These are phyloP conservation scores for Eira barbara DNA, from an alignment of 2,113 vertebrate species.

Conservation along the genomic window DNA sequence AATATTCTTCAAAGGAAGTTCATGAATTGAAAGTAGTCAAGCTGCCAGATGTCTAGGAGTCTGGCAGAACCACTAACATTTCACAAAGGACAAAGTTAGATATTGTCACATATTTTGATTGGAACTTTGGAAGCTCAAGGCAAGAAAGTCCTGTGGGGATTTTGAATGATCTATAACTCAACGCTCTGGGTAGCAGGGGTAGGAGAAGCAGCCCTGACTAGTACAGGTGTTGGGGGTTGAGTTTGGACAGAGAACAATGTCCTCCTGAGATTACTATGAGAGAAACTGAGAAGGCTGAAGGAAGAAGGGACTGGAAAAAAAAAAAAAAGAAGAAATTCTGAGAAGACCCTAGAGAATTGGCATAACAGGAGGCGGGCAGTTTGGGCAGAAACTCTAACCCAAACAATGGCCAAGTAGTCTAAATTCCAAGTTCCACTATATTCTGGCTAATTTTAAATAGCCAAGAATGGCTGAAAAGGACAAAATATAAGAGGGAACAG, in stretches of 20 bases:
- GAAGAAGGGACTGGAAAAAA: background rate
- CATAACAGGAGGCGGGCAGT: background rate
- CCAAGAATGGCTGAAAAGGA: background rate
- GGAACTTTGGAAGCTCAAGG: background rate
- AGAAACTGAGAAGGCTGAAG: background rate
- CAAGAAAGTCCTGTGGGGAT: background rate
- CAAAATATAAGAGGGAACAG: background rate
- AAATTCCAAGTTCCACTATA: background rate
- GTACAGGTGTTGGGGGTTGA: background rate
- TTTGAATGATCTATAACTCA: background rate
- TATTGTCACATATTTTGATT: background rate
- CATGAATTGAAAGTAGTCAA: background rate
- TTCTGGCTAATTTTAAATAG: background rate
- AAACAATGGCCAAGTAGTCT: background rate
- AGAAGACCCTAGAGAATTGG: rapidly evolving
- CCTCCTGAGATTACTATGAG: background rate
- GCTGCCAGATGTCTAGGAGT: background rate
- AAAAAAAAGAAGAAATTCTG: too few relatives aligned
- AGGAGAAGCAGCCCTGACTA: background rate
- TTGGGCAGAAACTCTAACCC: background rate
- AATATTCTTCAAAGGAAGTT: background rate
- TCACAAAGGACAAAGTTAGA: background rate
- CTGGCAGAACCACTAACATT: background rate
- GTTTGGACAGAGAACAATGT: background rate
- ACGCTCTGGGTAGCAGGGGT: rapidly evolving